phyloP scores from a whole-genome alignment of 2,797 vertebrate genomes.

The Sandelia bainsii region DNA sequence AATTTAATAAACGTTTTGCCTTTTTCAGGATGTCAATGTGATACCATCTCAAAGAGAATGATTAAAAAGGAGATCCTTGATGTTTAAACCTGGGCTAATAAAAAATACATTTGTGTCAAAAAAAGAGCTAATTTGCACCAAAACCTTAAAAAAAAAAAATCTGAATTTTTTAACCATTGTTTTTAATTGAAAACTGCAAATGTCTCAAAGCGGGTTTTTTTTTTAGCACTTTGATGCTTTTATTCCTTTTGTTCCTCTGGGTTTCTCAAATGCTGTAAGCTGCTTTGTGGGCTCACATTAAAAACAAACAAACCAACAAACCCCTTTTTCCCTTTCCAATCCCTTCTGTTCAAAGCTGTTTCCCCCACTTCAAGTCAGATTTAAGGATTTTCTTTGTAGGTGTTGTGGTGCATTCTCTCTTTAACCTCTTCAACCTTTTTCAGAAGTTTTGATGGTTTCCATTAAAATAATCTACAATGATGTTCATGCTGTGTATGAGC shows the following conservation, averaged over 20 bases:
- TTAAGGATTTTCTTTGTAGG: not conserved
- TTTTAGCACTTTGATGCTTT: constrained; percentile 21
- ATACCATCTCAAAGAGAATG: not conserved
- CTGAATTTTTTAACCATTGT: not conserved
- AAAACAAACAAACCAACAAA: constrained; percentile 21
- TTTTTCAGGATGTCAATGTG: not conserved
- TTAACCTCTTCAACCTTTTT: constrained; percentile 1
- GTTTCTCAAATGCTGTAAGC: constrained; percentile 8
- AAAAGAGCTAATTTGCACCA: not conserved
- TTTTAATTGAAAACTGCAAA: constrained; percentile 12
- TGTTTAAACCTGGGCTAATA: not conserved
- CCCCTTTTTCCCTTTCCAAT: not conserved
- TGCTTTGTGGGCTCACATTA: constrained; percentile 29
- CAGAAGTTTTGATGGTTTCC: not conserved
- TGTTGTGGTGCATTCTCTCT: not conserved
- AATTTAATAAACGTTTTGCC: constrained; percentile 5
- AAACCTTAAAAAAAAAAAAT: not conserved
- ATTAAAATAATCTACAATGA: not conserved
- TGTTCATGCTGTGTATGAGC: too few relatives aligned
- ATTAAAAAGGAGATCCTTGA: not conserved
- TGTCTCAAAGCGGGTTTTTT: constrained; percentile 17
- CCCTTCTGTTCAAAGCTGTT: constrained; percentile 20
- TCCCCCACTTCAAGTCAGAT: not conserved
- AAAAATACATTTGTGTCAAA: not conserved
- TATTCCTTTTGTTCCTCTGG: constrained; percentile 9